Base-by-base conservation (phyloP, 35 echinoderm and acorn worm genomes). In the Nesometra sesokonis region DNA sequence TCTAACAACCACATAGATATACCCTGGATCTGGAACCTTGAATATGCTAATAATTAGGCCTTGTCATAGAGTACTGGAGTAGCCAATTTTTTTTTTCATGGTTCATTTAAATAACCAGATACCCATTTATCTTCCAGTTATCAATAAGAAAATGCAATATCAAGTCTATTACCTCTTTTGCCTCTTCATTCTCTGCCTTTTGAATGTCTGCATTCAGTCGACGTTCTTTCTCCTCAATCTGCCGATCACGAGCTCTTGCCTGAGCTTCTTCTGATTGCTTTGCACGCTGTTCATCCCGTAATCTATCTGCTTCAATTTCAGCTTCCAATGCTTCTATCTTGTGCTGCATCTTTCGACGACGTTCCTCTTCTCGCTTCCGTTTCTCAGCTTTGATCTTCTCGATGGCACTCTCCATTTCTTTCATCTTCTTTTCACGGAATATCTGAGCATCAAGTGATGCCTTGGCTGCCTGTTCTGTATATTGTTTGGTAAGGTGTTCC, bases 381-480 rank as follows among this genome's bases (percentile, higher is more conserved):
- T 97, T 97, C 84, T 97, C 95, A 0, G 93, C 89, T 57, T 97
- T 97, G 89, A 97, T 89, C 67, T 85, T 46, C 27, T 97, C 86
- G 0, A 97, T 84, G 23, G 93, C 91, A 32, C 35, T 67, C 35
- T 93, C 86, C 84, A 90, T 89, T 57, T 97, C 86, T 32, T 78
- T 91, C 82, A 97, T 85, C 87, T 91, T 97, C 46, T 35, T 91
- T 88, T 97, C 85, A 76, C 95, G 81, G 89, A 97, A 97, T 39
- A 67, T 93, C 84, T 97, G 86, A 9, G 95, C 92, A 0, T 91
- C 92, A 11, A 32, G 38, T 9, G 95, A 91, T 29, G 95, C 95
- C 80, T 91, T 93, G 77, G 93, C 89, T 27, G 95, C 95, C 39
- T 88, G 84, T 31, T 93, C 91, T 0, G 88, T 90, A 89, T 97